These are phyloP conservation scores for Ashinkailepas kermadecensis DNA, from an alignment of 2,888 invertebrate genomes.

Conservation along the genomic window DNA sequence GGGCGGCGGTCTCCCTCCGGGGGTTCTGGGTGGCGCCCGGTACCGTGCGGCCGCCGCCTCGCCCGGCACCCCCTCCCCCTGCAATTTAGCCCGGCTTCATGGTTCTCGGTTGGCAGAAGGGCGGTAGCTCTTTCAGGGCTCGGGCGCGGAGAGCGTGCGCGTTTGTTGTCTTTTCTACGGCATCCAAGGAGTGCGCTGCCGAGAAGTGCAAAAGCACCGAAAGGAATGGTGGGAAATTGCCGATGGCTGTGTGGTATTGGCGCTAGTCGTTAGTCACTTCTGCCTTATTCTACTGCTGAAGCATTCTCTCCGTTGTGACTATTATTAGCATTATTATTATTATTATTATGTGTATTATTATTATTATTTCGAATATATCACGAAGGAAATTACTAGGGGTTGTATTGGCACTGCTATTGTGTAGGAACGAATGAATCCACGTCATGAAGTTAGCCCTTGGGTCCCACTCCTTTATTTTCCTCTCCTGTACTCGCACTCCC, in stretches of 20 bases:
- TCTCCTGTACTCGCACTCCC: neutral
- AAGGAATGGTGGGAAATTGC: neutral
- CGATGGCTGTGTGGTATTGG: slow-evolving; percentile 11
- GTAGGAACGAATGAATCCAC: no score
- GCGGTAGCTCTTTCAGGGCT: neutral
- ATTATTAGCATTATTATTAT: neutral
- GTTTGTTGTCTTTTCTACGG: slow-evolving; percentile 1
- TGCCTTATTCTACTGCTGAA: neutral
- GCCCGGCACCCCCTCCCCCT: neutral
- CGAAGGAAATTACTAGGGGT: neutral
- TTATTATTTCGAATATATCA: no score
- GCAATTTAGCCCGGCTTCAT: neutral
- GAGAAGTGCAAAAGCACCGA: neutral
- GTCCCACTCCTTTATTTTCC: neutral
- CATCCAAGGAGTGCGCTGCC: neutral
- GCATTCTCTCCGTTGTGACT: neutral
- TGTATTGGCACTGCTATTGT: neutral
- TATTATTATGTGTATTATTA: no score
- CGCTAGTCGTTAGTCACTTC: neutral
- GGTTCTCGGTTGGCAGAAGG: neutral
- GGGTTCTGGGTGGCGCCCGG: neutral
- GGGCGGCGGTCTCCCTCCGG: neutral
- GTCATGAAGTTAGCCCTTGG: no score
- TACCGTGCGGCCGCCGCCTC: neutral
- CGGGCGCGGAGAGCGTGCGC: neutral